Conservation (phyloP, 2,888 invertebrate species). For the Hofmannophila pseudospretella region DNA sequence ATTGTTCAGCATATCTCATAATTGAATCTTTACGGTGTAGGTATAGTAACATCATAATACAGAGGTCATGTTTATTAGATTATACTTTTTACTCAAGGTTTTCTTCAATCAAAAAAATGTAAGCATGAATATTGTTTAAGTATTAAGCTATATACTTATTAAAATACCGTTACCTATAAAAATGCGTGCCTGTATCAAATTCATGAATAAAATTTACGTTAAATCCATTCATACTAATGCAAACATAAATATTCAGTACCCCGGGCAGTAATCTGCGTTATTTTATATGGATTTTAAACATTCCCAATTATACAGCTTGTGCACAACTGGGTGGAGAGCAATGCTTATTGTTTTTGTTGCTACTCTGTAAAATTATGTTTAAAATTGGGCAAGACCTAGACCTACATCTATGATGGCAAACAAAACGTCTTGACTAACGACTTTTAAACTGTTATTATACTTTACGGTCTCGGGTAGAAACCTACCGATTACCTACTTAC, state of each 20-base stretch:
- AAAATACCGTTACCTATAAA: conserved; percentile 25
- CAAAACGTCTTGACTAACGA: too few species aligned
- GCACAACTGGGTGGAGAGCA: conserved; percentile 52
- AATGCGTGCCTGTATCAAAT: conserved; percentile 20
- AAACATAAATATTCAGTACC: conserved; percentile 44
- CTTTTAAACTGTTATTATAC: neutral
- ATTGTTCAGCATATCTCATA: conserved; percentile 64
- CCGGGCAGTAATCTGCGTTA: conserved; percentile 27
- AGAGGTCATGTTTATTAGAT: conserved; percentile 12
- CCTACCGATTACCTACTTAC: too few species aligned
- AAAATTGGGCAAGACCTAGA: conserved; percentile 1
- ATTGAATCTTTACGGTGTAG: conserved; percentile 63
- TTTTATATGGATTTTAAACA: conserved; percentile 16
- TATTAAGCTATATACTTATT: neutral
- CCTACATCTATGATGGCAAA: too few species aligned
- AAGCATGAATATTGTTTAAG: too few species aligned
- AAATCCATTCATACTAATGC: conserved; percentile 39
- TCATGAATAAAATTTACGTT: conserved; percentile 15
- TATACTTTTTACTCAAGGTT: neutral
- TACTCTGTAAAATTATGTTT: conserved; percentile 7
- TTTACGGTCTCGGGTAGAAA: too few species aligned
- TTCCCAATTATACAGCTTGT: conserved; percentile 49
- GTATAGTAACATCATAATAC: conserved; percentile 24
- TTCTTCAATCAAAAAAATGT: too few species aligned
- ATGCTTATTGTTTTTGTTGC: conserved; percentile 31